phyloP scores from a whole-genome alignment of 2,797 vertebrate genomes.

The Thamnophis elegans region DNA sequence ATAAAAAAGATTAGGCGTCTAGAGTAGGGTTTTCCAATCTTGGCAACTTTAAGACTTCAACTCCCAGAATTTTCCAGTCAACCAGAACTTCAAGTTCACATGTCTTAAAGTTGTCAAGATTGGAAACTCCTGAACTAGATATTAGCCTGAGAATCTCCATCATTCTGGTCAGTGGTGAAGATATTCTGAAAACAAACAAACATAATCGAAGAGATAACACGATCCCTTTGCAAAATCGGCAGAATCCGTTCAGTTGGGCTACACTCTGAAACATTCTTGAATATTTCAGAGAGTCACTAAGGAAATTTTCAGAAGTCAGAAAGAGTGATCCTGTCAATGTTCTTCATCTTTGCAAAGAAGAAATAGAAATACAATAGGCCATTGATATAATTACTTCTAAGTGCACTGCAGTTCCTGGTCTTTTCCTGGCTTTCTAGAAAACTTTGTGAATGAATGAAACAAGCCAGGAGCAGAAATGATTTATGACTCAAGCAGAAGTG shows the following conservation, averaged over 20 bases:
- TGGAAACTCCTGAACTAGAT: background rate
- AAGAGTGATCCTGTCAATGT: background rate
- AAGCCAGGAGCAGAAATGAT: background rate
- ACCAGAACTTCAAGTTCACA: background rate
- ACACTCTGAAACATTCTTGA: background rate
- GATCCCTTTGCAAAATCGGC: background rate
- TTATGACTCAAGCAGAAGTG: background rate
- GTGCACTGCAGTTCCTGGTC: background rate
- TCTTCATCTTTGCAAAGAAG: background rate
- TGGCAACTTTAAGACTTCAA: background rate
- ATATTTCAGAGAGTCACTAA: background rate
- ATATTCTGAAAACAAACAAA: too few relatives aligned
- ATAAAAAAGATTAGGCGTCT: background rate
- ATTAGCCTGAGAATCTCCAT: background rate
- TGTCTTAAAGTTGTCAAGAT: background rate
- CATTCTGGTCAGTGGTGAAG: too few relatives aligned
- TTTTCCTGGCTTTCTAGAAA: background rate
- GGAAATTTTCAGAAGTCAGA: background rate
- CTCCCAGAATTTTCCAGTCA: background rate
- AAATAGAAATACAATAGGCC: background rate
- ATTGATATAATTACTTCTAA: background rate
- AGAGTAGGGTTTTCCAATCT: background rate
- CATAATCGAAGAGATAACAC: too few relatives aligned
- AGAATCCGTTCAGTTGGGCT: background rate
- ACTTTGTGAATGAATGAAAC: background rate